phyloP scores from a whole-genome alignment of 2,113 vertebrate species.

The Neotoma lepida region DNA sequence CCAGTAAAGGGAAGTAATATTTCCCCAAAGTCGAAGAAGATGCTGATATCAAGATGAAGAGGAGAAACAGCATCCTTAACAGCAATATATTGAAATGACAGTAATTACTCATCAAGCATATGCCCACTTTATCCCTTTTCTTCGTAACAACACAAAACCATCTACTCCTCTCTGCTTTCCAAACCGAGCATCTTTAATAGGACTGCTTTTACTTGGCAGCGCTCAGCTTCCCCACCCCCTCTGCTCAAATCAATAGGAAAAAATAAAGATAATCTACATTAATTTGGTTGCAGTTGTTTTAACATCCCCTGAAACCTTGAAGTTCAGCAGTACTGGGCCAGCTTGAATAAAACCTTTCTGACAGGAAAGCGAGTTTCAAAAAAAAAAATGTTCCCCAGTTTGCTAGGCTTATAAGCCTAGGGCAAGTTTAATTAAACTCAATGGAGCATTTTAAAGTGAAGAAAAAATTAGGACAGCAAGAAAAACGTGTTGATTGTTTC shows the following conservation, averaged over 20 bases:
- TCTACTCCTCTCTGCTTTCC: neutral
- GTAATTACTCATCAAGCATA: conserved; percentile 33
- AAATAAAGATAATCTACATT: conserved; percentile 81
- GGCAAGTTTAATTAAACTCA: conserved; percentile 89
- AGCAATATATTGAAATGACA: neutral
- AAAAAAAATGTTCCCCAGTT: conserved; percentile 82
- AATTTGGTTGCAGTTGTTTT: conserved; percentile 79
- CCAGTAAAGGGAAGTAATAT: neutral
- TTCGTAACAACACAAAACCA: conserved; percentile 9
- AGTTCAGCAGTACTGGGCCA: conserved; percentile 73
- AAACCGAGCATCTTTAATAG: conserved; percentile 63
- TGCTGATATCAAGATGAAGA: conserved; percentile 6
- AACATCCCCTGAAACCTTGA: conserved; percentile 78
- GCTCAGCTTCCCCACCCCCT: conserved; percentile 37
- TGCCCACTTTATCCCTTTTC: neutral
- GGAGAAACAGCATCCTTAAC: neutral
- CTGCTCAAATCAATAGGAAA: conserved; percentile 75
- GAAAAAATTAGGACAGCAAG: conserved; percentile 86
- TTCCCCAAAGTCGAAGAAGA: conserved; percentile 4
- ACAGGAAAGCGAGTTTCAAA: conserved; percentile 80
- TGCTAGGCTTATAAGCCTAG: conserved; percentile 85
- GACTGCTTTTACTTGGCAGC: conserved; percentile 56
- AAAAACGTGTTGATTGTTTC: conserved; percentile 86
- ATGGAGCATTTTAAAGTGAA: conserved; percentile 88
- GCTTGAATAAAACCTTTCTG: conserved; percentile 80